These are phyloP conservation scores for Agrotis puta DNA, from an alignment of 2,888 invertebrate species.

Conservation along the genomic window DNA sequence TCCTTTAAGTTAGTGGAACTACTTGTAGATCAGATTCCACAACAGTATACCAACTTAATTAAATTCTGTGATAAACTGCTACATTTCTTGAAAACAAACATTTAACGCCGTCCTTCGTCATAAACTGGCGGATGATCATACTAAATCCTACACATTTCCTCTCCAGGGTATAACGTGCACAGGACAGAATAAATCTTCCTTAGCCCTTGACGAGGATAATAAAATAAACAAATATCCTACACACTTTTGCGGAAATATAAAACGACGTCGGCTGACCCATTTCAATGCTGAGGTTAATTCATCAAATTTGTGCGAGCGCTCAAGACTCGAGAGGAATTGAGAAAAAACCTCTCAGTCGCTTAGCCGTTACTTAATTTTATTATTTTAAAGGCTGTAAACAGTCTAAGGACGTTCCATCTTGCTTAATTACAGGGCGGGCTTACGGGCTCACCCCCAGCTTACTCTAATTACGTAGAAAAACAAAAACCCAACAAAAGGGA, in stretches of 20 bases:
- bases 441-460: constrained; percentile 78
- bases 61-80: constrained; percentile 18
- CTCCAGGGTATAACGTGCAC: constrained; percentile 41
- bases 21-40: constrained; percentile 10
- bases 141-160: constrained; percentile 58
- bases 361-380: constrained; percentile 81
- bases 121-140: constrained; percentile 48
- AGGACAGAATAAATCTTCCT: constrained; percentile 61
- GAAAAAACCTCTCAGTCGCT: constrained; percentile 65
- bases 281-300: constrained; percentile 65
- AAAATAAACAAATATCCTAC: constrained; percentile 65
- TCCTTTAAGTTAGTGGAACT: background rate
- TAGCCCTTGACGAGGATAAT: constrained; percentile 62
- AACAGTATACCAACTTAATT: constrained; percentile 14
- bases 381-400: constrained; percentile 82
- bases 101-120: constrained; percentile 19
- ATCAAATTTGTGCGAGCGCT: constrained; percentile 64
- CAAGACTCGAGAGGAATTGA: constrained; percentile 60
- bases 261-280: constrained; percentile 53
- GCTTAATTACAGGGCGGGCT: constrained; percentile 86
- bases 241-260: constrained; percentile 59
- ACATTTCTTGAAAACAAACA: constrained; percentile 25
- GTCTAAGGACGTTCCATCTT: constrained; percentile 81
- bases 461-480: constrained; percentile 88
- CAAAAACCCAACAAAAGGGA: constrained; percentile 83